Conservation (phyloP, 2,113 vertebrate genomes). For the Nycticebus coucang region DNA sequence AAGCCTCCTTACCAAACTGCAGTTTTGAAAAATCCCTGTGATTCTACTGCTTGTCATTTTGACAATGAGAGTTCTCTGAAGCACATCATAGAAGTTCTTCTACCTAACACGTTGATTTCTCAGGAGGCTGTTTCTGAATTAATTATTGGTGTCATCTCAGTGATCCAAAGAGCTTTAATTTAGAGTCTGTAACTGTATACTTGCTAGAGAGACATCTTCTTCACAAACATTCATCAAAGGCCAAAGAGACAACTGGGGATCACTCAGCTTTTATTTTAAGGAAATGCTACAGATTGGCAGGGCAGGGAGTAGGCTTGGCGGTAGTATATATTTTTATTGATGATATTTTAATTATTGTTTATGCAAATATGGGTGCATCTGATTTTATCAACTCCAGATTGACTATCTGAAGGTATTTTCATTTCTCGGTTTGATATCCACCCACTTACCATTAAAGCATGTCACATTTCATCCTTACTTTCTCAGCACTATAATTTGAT, state of each 20-base stretch:
- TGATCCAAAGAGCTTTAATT: constrained; percentile 23
- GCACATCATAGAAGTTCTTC: background rate
- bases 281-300: background rate
- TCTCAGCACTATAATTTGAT: background rate
- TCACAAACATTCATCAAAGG: background rate
- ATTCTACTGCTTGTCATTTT: constrained; percentile 32
- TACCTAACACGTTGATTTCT: background rate
- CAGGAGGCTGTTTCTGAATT: constrained; percentile 43
- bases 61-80: background rate
- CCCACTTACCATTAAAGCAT: background rate
- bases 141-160: constrained; percentile 34
- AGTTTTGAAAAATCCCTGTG: background rate
- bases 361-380: background rate
- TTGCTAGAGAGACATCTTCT: background rate
- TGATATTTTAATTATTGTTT: background rate
- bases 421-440: background rate
- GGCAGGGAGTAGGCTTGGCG: background rate
- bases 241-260: background rate
- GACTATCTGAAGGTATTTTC: background rate
- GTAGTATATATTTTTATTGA: background rate
- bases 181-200: background rate
- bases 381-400: background rate
- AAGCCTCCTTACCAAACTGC: background rate
- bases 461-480: background rate
- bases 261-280: background rate